phyloP scores from a whole-genome alignment of 2,797 vertebrate species.

The Acanthiza pusilla region DNA sequence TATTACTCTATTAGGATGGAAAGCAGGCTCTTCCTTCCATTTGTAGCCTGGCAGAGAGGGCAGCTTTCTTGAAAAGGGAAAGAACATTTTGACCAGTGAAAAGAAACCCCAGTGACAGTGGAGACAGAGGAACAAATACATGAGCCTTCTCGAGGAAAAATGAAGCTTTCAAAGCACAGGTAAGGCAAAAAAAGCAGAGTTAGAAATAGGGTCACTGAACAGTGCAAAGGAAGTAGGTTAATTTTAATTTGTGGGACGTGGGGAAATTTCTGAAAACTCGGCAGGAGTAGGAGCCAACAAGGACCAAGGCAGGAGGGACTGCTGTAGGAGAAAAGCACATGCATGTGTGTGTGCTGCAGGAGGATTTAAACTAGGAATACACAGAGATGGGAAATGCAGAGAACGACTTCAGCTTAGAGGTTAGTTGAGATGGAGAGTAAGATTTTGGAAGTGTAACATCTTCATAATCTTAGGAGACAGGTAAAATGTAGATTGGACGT shows the following conservation, averaged over 20 bases:
- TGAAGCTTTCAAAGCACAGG: background rate
- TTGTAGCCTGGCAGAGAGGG: background rate
- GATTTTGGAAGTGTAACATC: background rate
- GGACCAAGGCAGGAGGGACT: background rate
- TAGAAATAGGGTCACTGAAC: background rate
- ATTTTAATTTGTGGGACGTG: background rate
- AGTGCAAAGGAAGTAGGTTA: background rate
- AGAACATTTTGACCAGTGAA: background rate
- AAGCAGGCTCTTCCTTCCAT: background rate
- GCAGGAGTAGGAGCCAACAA: background rate
- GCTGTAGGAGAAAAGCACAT: background rate
- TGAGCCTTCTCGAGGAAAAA: background rate
- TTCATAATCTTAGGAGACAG: background rate
- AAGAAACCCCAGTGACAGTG: background rate
- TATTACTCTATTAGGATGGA: background rate
- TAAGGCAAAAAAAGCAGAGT: background rate
- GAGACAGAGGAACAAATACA: background rate
- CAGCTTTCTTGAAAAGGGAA: background rate
- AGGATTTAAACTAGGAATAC: background rate
- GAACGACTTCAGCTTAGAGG: background rate
- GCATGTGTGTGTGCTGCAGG: background rate
- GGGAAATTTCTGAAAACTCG: background rate
- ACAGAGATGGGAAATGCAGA: background rate
- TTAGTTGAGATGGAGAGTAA: background rate
- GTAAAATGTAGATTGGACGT: background rate